Evolutionary conservation across 2,113 vertebrate genomes (phyloP).

Genomic region (Pardalotus punctatus): DNA sequence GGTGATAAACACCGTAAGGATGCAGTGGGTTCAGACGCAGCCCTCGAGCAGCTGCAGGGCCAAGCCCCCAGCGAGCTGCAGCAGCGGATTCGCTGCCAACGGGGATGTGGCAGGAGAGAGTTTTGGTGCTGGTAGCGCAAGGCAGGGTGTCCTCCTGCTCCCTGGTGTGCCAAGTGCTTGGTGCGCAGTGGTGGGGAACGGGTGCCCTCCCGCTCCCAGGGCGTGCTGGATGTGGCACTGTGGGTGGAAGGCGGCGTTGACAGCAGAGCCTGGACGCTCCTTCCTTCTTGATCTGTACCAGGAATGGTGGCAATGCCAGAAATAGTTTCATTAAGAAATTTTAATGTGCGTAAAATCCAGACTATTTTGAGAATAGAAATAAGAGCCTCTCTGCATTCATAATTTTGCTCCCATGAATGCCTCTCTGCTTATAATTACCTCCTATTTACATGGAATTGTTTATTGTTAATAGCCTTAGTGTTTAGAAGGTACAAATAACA

Average conservation of each 20-base stretch:
- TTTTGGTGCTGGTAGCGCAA: fast-evolving
- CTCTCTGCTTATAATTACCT: conserved; percentile 3
- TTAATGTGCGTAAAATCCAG: neutral
- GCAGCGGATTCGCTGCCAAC: fast-evolving
- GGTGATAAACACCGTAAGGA: neutral
- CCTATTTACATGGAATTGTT: neutral
- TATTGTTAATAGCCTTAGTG: neutral
- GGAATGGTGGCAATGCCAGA: neutral
- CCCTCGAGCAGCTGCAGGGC: neutral
- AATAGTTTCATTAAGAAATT: neutral
- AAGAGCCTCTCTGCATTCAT: neutral
- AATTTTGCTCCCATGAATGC: neutral
- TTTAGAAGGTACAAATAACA: neutral
- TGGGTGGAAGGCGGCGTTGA: fast-evolving
- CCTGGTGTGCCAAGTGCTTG: fast-evolving
- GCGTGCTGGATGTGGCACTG: neutral
- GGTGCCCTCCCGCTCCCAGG: neutral
- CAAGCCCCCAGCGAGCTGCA: fast-evolving
- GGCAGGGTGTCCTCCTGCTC: neutral
- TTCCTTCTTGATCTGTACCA: too few species aligned
- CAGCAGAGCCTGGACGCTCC: neutral
- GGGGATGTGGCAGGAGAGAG: neutral
- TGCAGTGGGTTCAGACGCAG: neutral
- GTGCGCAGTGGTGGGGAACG: neutral
- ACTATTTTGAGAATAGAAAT: neutral